Evolutionary conservation across 1,140 invertebrate genomes (phyloP), one percentile per base, ranked within the genome.

Genomic region (Meloidogyne floridensis): DNA sequence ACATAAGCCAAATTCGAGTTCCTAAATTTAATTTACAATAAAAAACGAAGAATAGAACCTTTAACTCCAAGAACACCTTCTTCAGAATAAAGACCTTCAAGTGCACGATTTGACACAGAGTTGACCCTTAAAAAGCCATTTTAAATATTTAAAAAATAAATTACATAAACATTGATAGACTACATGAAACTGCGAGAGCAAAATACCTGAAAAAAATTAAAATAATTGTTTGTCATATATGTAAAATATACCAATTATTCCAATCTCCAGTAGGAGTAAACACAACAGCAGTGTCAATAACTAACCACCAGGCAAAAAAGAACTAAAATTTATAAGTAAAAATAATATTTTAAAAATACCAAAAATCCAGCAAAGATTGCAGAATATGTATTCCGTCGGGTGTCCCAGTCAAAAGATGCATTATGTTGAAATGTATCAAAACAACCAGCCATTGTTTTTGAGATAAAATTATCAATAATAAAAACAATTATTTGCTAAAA

Each of bases 221-320:
- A 7, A 42, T 42, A 9, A n/a, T 43, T 42, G 2, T 10, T 32
- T 8, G 42, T 72, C 70, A 72, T 9, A 72, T 20, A 32, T 32
- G 32, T 32, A 7, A 8, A 47, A 20, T 75, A 53, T 32, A 75
- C 77, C 77, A 79, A 87, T 93, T 93, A 84, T 92, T 90, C 87
- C 95, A 93, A 47, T 94, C 93, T 20, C 87, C 85, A 53, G 88
- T 87, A 80, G 91, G 91, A 5, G 94, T 93, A 6, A 93, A 93
- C 8, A 65, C 59, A n/a, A 94, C 93, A 80, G 95, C 94, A 42
- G 95, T 95, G 92, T 98, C 96, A 88, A 98, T 97, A 75, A 97
- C 94, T 75, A 97, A 93, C 97, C 97, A 99, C 96, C 97, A 98
- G 56, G 96, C 97, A 82, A 93, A 92, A 87, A 95, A 97, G 96